Base-by-base conservation (phyloP, 2,113 vertebrate species). In the Campylomormyrus tamandua region DNA sequence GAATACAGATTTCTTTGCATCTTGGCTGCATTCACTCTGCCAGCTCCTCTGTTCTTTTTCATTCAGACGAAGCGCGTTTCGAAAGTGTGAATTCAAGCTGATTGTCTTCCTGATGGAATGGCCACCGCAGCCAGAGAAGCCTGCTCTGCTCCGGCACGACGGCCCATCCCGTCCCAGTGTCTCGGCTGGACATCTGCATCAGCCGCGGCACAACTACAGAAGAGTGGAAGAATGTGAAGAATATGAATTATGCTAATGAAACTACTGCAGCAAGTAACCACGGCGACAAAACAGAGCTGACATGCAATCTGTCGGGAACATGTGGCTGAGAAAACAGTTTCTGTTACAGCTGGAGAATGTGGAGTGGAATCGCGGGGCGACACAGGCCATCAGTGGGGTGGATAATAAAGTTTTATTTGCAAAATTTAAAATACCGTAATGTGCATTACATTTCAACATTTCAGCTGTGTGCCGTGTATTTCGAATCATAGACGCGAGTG, bases 171-270 rank as follows among this genome's bases (percentile, higher is more conserved):
- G 39, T 17, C 5, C 3, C 42, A 83, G 31, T 35, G 35, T 7
- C 52, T 17, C 52, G 2, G 10, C 39, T 9, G 53, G 80, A 84
- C 89, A 84, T n/a, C 80, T 46, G 42, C 50, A 56, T 89, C 80
- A 15, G 50, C 52, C 21, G 8, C 74, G 31, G n/a, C 13, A 39
- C 21, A 21, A 10, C 89, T 89, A 52, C 39, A 62, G 58, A 3
- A 10, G 89, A 39, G 52, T 10, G 42, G 50, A 85, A 58, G 58
- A 58, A 56, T 7, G 53, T 10, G 58, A 66, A 89, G 53, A 56
- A 62, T 58, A 48, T 48, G 48, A 84, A 89, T 89, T 89, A 89
- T 85, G 52, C 50, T 66, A 89, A 89, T 46, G n/a, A 7, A 9
- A 53, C 53, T 58, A 49, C 11, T 62, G 35, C 89, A 85, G 52